Percentiles rank a stretch among this genome's conserved stretches.
phyloP scores from a whole-genome alignment of 92 coral and sea anemone species.

The Virgularia gustaviana region DNA sequence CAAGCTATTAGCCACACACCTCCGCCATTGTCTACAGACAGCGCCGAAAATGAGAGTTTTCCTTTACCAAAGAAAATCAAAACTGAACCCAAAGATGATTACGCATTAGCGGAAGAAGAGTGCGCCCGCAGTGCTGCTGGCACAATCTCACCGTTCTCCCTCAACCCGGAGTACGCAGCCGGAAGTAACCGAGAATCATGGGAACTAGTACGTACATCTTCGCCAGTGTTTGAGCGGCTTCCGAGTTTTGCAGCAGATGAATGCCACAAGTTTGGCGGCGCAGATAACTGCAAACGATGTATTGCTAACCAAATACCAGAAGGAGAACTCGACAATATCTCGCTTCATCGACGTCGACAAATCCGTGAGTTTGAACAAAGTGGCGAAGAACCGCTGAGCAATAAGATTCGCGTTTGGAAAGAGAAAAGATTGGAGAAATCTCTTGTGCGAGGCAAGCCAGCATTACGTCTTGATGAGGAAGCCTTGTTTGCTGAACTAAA shows the following conservation, averaged over 20 bases:
- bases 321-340: background rate
- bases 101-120: constrained; percentile 31
- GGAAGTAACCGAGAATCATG: background rate
- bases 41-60: background rate
- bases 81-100: constrained; percentile 35
- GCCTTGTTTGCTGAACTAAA: background rate
- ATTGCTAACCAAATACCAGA: background rate
- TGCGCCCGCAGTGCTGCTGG: constrained; percentile 6
- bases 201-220: constrained; percentile 9
- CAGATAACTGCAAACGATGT: constrained; percentile 25
- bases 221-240: constrained; percentile 19
- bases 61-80: constrained; percentile 26
- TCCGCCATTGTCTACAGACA: background rate
- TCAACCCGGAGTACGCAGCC: background rate
- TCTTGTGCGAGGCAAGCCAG: constrained; percentile 2
- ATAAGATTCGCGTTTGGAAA: constrained; percentile 33
- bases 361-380: constrained; percentile 33
- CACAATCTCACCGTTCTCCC: background rate
- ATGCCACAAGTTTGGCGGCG: constrained; percentile 9
- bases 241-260: constrained; percentile 33
- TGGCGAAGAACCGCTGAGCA: constrained; percentile 22
- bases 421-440: constrained; percentile 33
- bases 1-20: no score
- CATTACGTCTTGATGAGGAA: constrained; percentile 12
- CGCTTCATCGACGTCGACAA: constrained; percentile 35